A percentile compares a stretch with the other conserved stretches of the same genome.
phyloP scores from a whole-genome alignment of 2,797 vertebrate species.

The Poeciliopsis presidionis region DNA sequence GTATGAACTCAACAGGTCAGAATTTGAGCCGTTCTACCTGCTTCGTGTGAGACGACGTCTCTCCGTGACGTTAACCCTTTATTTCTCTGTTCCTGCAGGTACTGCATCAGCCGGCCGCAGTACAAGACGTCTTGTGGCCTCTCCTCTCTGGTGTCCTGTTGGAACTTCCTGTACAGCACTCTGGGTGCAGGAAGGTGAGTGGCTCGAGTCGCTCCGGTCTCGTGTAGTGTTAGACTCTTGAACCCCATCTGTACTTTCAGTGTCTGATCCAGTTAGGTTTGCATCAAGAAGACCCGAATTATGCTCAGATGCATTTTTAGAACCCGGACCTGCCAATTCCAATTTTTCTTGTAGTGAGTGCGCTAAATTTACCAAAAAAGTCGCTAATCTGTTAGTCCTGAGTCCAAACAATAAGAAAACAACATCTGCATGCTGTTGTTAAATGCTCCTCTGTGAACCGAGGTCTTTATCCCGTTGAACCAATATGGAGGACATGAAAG shows the following conservation, averaged over 20 bases:
- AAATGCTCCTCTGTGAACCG: neutral
- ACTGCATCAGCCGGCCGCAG: conserved; percentile 97
- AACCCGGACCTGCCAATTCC: too few species aligned
- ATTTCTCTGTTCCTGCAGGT: conserved; percentile 78
- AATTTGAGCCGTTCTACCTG: neutral
- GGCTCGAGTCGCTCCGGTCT: neutral
- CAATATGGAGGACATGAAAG: neutral
- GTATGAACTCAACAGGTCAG: neutral
- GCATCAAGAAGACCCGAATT: neutral
- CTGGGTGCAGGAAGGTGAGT: conserved; percentile 93
- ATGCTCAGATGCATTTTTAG: neutral
- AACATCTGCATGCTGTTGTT: neutral
- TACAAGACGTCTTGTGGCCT: conserved; percentile 99
- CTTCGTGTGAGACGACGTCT: neutral
- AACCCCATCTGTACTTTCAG: neutral
- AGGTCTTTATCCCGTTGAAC: neutral
- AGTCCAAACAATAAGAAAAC: too few species aligned
- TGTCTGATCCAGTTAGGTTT: neutral
- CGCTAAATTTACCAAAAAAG: too few species aligned
- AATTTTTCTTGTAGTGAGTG: too few species aligned
- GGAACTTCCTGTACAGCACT: conserved; percentile 98
- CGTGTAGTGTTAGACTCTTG: neutral
- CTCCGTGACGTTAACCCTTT: neutral
- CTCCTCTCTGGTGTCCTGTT: conserved; percentile 95
- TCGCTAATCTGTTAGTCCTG: too few species aligned